Base-by-base conservation (phyloP, 2,888 invertebrate genomes). In the Pandemis cinnamomeana region DNA sequence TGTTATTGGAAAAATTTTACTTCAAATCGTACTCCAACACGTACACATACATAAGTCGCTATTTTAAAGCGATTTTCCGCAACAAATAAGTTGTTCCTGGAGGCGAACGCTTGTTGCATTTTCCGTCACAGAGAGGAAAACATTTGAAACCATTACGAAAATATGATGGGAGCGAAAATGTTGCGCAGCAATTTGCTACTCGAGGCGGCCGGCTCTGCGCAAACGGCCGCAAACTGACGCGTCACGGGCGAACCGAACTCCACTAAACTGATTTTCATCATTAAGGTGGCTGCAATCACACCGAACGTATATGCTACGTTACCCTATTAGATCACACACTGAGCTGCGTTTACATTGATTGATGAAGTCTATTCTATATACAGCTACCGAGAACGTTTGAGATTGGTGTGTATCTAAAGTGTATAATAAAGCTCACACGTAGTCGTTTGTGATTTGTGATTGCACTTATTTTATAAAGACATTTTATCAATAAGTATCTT, bases 231-330 rank as follows among this genome's bases (percentile, higher is more conserved):
- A 81, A 83, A 81, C 79, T 78, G 80, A 78, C 81, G 82, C 79
- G 67, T 71, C 71, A 83, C 81, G 82, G 78, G 79, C 78, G 82
- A 78, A 78, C 78, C 79, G 80, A 81, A 78, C 81, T 76, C 71
- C 76, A 79, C 83, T 85, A 85, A 86, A 86, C 83, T 82, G 83
- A 86, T 86, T 87, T 85, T 80, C 84, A 81, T 85, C 83, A 81
- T 83, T 82, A 84, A 80, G 80, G 76, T 76, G 78, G 63, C 78
- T 80, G 76, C 77, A 72, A 76, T 76, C 75, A 78, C 80, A 74
- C 74, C 71, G 62, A 36, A 20, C 51, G 42, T 51, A 69, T 70
- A 70, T 48, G 61, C 41, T 36, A 36, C 51, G 42, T 48, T 66
- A 44, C 55, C 15, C 48, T 42, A 36, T 69, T 51, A 70, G 51